Evolutionary conservation across 2,888 invertebrate genomes (phyloP).

Genomic region (Thera britannica): DNA sequence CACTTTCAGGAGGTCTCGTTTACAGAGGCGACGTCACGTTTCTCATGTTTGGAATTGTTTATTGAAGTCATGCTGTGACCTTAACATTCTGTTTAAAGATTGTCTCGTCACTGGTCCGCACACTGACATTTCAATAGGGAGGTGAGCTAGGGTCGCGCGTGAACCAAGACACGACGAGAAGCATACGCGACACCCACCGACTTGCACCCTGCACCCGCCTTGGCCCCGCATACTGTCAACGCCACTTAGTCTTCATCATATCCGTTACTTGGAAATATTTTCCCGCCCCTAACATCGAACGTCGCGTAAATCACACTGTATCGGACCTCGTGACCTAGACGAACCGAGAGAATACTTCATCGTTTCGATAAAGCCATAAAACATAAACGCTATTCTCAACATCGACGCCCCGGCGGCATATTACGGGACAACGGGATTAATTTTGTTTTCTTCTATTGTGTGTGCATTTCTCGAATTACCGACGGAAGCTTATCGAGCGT

Average conservation of each 20-base stretch:
- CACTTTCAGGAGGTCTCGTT: slow-evolving; percentile 75
- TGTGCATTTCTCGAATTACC: slow-evolving; percentile 67
- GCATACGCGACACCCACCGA: slow-evolving; percentile 58
- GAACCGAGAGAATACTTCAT: slow-evolving; percentile 52
- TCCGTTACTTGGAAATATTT: slow-evolving; percentile 54
- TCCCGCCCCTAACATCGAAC: slow-evolving; percentile 44
- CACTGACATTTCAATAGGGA: slow-evolving; percentile 83
- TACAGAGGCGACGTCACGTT: slow-evolving; percentile 79
- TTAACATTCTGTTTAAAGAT: slow-evolving; percentile 84
- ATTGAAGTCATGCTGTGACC: slow-evolving; percentile 84
- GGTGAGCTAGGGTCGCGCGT: slow-evolving; percentile 80
- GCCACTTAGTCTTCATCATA: slow-evolving; percentile 54
- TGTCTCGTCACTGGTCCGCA: slow-evolving; percentile 80
- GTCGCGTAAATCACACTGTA: slow-evolving; percentile 55
- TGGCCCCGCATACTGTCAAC: slow-evolving; percentile 45
- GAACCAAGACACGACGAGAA: slow-evolving; percentile 71
- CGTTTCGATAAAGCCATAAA: slow-evolving; percentile 58
- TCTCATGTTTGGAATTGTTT: slow-evolving; percentile 80
- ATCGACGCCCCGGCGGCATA: slow-evolving; percentile 51
- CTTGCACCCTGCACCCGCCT: slow-evolving; percentile 35
- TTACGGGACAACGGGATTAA: slow-evolving; percentile 56
- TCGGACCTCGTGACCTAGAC: slow-evolving; percentile 52
- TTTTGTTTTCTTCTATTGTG: slow-evolving; percentile 51
- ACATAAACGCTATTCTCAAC: slow-evolving; percentile 55
- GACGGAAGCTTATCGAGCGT: slow-evolving; percentile 73